Evolutionary conservation across 2,797 vertebrate species (phyloP), one percentile per base, ranked within the genome.

Genomic region (Thamnophis elegans): DNA sequence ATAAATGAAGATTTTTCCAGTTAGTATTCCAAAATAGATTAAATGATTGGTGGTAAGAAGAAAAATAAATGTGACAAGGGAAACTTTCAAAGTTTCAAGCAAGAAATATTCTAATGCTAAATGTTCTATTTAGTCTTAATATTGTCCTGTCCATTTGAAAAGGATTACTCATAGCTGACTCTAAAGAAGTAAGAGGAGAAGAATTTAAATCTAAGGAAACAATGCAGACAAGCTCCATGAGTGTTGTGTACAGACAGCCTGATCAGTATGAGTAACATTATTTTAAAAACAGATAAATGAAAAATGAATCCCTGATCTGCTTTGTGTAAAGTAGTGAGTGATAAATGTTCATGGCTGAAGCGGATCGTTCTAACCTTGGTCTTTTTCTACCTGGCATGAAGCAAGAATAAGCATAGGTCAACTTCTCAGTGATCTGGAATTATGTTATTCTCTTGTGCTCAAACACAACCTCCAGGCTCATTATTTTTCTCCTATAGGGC

Each of bases 41-140:
- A 58, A 88, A 32, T 62, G 47, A 62, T 91, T 55, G 22, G 73
- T 89, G 47, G 92, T 94, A 91, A 90, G 85, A 93, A 65, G 28
- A 94, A 94, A 86, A 89, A 54, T 92, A 89, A 89, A 59, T 32
- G 47, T 51, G 58, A 82, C 14, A 88, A 85, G 9, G 88, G 93
- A 94, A 95, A 93, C 0, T 92, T 95, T 93, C 92, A 13, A 94
- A 95, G 94, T 93, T 94, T 92, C 95, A 96, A 94, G 94, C 93
- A 94, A 95, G 93, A 90, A 87, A 93, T 93, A 88, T 60, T 85
- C 68, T 91, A 85, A 88, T 73, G n/a, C 65, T 73, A 73, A 36
- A 73, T 73, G 90, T 59, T n/a, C 32, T 93, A 95, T 94, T 86
- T 94, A 56, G 95, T 73, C 94, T 92, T 5, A 94, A 94, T 94